Conservation (phyloP, 1,140 invertebrate species). For the Hyles vespertilio region DNA sequence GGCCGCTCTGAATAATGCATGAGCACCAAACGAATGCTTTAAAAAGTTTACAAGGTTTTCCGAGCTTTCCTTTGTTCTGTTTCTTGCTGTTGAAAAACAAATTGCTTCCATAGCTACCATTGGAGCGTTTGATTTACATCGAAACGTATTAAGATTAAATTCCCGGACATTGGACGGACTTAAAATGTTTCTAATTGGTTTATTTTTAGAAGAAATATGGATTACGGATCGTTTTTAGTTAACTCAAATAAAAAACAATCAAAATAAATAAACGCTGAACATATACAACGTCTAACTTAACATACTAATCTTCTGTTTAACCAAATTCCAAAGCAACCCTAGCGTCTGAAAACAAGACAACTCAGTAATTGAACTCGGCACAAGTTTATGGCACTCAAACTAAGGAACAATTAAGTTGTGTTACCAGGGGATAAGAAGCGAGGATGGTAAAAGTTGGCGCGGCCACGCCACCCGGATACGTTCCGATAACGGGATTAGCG, state of each 20-base stretch:
- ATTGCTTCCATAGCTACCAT: conserved; percentile 42
- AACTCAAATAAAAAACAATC: too few relatives aligned
- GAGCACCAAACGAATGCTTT: conserved; percentile 62
- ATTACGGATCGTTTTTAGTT: too few relatives aligned
- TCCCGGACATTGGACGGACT: background rate
- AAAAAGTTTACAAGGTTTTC: conserved; percentile 72
- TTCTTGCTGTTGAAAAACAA: conserved; percentile 51
- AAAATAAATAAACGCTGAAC: too few relatives aligned
- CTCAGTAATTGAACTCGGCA: too few relatives aligned
- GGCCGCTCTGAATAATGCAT: conserved; percentile 60
- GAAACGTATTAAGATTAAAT: background rate
- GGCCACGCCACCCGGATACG: conserved; percentile 40
- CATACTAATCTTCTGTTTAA: too few relatives aligned
- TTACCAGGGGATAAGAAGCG: conserved; percentile 23
- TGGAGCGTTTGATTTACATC: conserved; percentile 28
- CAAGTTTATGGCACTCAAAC: too few relatives aligned
- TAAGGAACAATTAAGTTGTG: conserved; percentile 21
- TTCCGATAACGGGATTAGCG: conserved; percentile 66
- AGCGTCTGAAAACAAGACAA: too few relatives aligned
- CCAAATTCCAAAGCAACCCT: too few relatives aligned
- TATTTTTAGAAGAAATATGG: too few relatives aligned
- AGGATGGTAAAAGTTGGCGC: conserved; percentile 41
- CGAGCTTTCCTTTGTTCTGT: conserved; percentile 63
- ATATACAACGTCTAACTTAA: too few relatives aligned
- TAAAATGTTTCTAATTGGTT: conserved; percentile 1